A percentile compares a stretch with the other conserved stretches of the same genome.
These are phyloP conservation scores for Anhinga rufa DNA, from an alignment of 2,113 vertebrate genomes.

Conservation along the genomic window DNA sequence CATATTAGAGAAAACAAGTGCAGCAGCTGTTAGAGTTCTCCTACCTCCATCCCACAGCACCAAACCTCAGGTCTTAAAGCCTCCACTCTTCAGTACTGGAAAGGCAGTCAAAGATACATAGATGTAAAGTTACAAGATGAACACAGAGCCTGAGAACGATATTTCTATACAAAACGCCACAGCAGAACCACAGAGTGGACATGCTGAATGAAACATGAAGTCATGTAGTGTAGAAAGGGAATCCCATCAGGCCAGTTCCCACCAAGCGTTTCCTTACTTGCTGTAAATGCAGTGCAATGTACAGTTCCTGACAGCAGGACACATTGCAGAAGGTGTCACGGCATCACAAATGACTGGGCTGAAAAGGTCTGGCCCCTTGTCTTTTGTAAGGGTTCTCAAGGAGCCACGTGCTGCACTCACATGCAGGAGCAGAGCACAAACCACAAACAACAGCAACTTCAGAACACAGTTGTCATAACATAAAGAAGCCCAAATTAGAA, in stretches of 20 bases:
- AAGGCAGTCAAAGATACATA: background rate
- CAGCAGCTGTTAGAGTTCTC: background rate
- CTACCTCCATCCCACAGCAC: background rate
- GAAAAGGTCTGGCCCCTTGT: background rate
- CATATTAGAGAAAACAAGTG: background rate
- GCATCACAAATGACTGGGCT: background rate
- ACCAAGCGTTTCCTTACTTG: background rate
- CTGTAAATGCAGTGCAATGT: background rate
- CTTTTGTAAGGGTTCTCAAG: background rate
- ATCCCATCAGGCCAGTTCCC: background rate
- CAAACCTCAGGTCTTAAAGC: background rate
- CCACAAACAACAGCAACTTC: background rate
- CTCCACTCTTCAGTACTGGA: background rate
- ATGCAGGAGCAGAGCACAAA: fast-evolving
- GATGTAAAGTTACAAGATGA: background rate
- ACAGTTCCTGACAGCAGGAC: background rate
- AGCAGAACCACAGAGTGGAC: background rate
- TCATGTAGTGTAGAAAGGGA: background rate
- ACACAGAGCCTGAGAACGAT: background rate
- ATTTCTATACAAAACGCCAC: background rate
- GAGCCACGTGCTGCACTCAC: background rate
- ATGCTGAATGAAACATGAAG: background rate
- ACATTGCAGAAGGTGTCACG: background rate
- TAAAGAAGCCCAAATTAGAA: background rate
- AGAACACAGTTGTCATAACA: background rate